Percentiles rank a stretch among this genome's conserved stretches.
These are phyloP conservation scores for Neolamprologus tretocephalus DNA, from an alignment of 2,113 vertebrate species.

Conservation along the genomic window DNA sequence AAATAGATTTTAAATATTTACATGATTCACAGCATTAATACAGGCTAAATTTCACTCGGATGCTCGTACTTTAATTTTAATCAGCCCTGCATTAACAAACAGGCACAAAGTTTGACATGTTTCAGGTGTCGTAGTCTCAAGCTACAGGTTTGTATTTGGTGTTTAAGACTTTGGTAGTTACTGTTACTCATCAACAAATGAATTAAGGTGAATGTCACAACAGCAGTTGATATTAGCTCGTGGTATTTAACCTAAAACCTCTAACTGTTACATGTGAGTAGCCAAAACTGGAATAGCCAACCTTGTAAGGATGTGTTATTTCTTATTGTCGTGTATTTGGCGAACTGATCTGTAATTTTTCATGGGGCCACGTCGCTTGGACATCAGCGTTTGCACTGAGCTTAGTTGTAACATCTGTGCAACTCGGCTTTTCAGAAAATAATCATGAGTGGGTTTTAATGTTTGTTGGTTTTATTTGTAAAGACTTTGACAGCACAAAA, in stretches of 20 bases:
- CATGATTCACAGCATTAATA: not conserved
- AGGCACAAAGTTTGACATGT: not conserved
- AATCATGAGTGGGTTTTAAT: not conserved
- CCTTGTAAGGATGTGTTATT: not conserved
- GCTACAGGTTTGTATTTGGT: not conserved
- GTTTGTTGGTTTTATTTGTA: not conserved
- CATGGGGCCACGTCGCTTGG: not conserved
- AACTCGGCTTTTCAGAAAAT: not conserved
- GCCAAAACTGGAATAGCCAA: not conserved
- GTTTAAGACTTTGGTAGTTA: not conserved
- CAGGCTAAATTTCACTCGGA: not conserved
- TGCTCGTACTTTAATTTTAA: not conserved
- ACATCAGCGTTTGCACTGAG: conserved; percentile 34
- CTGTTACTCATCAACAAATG: not conserved
- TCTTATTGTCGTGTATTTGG: not conserved
- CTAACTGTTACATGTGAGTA: not conserved
- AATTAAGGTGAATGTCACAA: not conserved
- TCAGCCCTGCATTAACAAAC: not conserved
- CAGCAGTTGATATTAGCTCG: not conserved
- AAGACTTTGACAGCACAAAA: not conserved
- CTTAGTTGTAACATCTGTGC: not conserved
- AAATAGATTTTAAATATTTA: not conserved
- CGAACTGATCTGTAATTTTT: not conserved
- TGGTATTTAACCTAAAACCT: not conserved
- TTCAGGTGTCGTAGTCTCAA: not conserved